These are phyloP conservation scores for Orthonychiurus folsomi DNA, from an alignment of 2,888 invertebrate genomes.

Conservation along the genomic window DNA sequence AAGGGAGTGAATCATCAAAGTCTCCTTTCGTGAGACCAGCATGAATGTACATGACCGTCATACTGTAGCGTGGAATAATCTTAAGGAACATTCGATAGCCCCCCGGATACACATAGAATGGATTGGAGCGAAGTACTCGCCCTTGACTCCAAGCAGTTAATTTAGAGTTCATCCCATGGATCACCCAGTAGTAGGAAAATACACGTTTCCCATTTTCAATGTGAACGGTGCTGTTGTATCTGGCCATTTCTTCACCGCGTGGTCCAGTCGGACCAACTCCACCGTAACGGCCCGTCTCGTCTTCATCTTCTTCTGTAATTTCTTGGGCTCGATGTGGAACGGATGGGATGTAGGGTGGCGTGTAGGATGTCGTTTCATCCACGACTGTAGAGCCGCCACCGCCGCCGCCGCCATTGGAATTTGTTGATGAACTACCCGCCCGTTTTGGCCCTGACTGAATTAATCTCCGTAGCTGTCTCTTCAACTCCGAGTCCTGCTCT, in stretches of 20 bases:
- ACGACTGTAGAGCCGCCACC: conserved; percentile 17
- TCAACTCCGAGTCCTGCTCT: conserved; percentile 41
- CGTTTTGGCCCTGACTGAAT: no score
- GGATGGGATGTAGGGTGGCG: conserved; percentile 24
- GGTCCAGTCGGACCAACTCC: conserved; percentile 27
- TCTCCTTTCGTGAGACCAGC: conserved; percentile 45
- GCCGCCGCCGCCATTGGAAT: conserved; percentile 12
- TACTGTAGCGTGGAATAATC: conserved; percentile 42
- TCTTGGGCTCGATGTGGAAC: conserved; percentile 33
- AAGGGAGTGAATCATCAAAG: conserved; percentile 43
- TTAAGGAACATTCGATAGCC: conserved; percentile 46
- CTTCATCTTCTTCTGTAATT: conserved; percentile 29
- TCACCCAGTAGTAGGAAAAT: conserved; percentile 45
- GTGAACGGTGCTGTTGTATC: conserved; percentile 43
- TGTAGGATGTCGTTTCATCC: conserved; percentile 18
- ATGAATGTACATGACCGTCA: conserved; percentile 43
- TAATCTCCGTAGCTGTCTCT: conserved; percentile 39
- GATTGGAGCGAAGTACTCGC: conserved; percentile 44
- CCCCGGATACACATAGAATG: conserved; percentile 44
- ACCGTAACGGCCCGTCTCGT: conserved; percentile 12
- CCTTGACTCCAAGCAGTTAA: conserved; percentile 44
- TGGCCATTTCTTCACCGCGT: conserved; percentile 42
- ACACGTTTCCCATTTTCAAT: conserved; percentile 30
- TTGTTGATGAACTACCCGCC: conserved; percentile 34
- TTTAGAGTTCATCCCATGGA: conserved; percentile 44